These are phyloP conservation scores for Zosterops borbonicus DNA, from an alignment of 2,113 vertebrate species.

Conservation along the genomic window DNA sequence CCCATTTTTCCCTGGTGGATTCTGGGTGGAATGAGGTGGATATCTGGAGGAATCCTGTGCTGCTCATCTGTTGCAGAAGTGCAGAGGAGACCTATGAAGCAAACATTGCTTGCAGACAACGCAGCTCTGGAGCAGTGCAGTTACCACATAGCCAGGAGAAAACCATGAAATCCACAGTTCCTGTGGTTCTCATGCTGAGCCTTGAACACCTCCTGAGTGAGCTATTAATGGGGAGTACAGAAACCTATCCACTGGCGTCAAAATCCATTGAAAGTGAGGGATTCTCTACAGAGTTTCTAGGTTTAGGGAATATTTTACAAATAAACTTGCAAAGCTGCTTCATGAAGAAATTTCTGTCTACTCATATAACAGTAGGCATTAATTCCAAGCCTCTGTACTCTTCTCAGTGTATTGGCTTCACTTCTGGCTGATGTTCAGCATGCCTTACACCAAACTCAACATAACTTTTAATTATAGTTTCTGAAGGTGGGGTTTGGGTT, in stretches of 20 bases:
- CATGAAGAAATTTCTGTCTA: neutral
- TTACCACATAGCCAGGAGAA: neutral
- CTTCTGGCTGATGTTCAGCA: neutral
- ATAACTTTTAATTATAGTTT: neutral
- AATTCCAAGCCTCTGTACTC: neutral
- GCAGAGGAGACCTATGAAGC: neutral
- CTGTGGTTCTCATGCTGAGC: rapidly evolving
- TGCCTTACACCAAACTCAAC: neutral
- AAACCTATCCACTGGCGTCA: neutral
- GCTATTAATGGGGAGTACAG: neutral
- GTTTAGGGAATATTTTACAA: neutral
- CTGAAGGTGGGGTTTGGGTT: neutral
- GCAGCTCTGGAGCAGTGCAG: neutral
- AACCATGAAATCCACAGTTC: neutral
- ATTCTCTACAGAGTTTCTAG: neutral
- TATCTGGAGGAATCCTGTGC: neutral
- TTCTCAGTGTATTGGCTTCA: neutral
- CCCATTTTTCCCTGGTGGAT: neutral
- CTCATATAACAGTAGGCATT: neutral
- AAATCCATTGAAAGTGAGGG: neutral
- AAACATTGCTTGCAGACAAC: neutral
- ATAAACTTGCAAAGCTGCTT: neutral
- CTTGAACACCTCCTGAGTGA: neutral
- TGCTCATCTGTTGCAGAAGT: neutral
- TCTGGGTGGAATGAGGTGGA: neutral